Base-by-base conservation (phyloP, 1,140 invertebrate genomes). In the Nephila pilipes region DNA sequence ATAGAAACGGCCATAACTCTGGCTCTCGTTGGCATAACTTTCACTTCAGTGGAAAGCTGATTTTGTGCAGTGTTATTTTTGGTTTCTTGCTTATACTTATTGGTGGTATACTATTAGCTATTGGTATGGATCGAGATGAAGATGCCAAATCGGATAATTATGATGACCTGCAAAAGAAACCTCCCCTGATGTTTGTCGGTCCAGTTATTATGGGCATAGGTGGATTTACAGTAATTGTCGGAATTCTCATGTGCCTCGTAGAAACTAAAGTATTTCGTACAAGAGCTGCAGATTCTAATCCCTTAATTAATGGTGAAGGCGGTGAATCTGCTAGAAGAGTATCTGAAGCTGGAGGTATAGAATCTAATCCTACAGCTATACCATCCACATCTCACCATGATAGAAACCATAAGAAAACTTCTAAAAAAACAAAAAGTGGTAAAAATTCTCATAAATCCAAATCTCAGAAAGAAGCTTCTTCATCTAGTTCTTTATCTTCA, bases 41-140 rank as follows among this genome's bases (percentile, higher is more conserved):
- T 58, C 91, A 93, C 60, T 93, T 93, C 46, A 93, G 91, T 87
- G 91, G 91, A 20, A 93, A 87, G 79, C 46, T 93, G 1, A 93
- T 93, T 32, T 54, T 79, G 20, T 93, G 91, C 79, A 93, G 91
- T 58, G 83, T 87, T 58, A 55, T 93, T 25, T 87, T 93, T 36
- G 91, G 91, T 32, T 80, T 93, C 55, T n/a, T 60, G 22, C 85
- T 93, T 6, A 69, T 93, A 79, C 91, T 93, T 55, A 60, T 93
- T 18, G 91, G 91, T 18, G 91, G 91, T 8, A 54, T 93, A 12
- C 1, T 93, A 36, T 58, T 93, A 18, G 91, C 85, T 12, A 93
- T 93, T 3, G 85, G 85, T 10, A 58, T 79, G 14, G 55, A 85
- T 58, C 81, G 58, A 25, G 81, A 83, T 32, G 63, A 93, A 20